phyloP scores from a whole-genome alignment of 2,797 vertebrate species.

The Falco rusticolus region DNA sequence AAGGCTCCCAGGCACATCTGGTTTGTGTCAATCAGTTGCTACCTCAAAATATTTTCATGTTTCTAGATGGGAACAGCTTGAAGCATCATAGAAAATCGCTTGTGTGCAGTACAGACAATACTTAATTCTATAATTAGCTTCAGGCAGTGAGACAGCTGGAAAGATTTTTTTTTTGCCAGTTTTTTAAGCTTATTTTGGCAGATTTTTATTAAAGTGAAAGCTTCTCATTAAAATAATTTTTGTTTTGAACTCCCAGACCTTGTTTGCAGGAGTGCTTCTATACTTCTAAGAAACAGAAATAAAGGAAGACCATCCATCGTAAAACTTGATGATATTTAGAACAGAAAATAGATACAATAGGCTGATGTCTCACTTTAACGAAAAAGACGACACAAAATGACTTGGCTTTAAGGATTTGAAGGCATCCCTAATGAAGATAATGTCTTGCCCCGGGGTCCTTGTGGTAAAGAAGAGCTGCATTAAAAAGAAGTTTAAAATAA shows the following conservation, averaged over 20 bases:
- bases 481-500: constrained; percentile 24
- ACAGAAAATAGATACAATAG: background rate
- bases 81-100: constrained; percentile 32
- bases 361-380: constrained; percentile 24
- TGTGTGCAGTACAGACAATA: constrained; percentile 2
- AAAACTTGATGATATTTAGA: constrained; percentile 5
- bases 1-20: background rate
- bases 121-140: constrained; percentile 55
- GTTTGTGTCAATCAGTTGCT: constrained; percentile 9
- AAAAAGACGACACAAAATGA: constrained; percentile 7
- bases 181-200: constrained; percentile 32
- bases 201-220: constrained; percentile 46
- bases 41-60: constrained; percentile 34
- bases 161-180: constrained; percentile 5
- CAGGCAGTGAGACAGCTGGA: constrained; percentile 7
- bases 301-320: background rate
- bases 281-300: background rate
- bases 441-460: background rate
- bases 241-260: constrained; percentile 18
- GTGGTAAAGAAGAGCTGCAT: background rate
- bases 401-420: constrained; percentile 35
- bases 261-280: background rate
- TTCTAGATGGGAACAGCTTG: constrained; percentile 38
- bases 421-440: constrained; percentile 44
- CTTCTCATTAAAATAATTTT: constrained; percentile 50